These are phyloP conservation scores for Cephus rjabovi DNA, from an alignment of 2,888 invertebrate species.

Conservation along the genomic window DNA sequence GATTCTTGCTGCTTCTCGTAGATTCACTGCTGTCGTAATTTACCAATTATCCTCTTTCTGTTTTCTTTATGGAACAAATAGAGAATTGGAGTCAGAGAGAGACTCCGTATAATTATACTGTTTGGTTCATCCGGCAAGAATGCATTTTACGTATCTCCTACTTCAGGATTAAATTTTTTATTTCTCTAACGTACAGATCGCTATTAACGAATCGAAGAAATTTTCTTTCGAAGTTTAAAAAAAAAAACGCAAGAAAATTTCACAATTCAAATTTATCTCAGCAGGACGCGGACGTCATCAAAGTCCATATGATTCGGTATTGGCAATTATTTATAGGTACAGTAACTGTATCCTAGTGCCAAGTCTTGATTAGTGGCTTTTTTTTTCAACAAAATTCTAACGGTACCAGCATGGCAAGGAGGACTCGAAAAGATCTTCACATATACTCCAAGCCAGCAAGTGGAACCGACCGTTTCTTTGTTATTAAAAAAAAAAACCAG, in stretches of 20 bases:
- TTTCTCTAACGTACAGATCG: neutral
- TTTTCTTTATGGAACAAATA: neutral
- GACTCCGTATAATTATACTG: neutral
- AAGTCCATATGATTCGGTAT: neutral
- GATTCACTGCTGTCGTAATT: conserved; percentile 34
- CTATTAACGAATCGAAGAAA: neutral
- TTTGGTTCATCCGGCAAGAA: neutral
- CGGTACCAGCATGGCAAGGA: neutral
- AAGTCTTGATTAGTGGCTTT: neutral
- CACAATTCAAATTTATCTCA: neutral
- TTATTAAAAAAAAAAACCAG: neutral
- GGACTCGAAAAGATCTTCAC: neutral
- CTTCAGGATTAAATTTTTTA: neutral
- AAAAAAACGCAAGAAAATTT: neutral
- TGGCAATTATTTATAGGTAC: neutral
- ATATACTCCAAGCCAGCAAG: neutral
- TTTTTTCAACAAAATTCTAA: neutral
- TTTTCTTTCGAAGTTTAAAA: neutral
- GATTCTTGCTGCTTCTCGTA: conserved; percentile 33
- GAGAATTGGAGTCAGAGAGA: neutral
- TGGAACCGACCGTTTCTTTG: neutral
- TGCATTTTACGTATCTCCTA: neutral
- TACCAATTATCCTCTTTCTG: conserved; percentile 11
- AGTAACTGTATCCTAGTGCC: neutral
- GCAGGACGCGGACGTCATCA: neutral